Evolutionary conservation across 2,113 vertebrate species (phyloP).

Genomic region (Thalassarche chlororhynchos): DNA sequence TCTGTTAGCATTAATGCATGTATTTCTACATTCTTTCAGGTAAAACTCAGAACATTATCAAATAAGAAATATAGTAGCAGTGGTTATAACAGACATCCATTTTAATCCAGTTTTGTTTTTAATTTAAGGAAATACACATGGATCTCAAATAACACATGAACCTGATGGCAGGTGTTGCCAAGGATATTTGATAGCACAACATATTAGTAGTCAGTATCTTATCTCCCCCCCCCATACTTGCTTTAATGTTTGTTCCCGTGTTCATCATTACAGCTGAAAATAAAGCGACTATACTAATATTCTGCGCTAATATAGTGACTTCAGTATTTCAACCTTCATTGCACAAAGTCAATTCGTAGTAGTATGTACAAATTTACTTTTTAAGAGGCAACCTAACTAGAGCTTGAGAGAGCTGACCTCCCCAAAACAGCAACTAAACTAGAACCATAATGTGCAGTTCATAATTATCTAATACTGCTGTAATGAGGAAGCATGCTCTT

Average conservation of each 20-base stretch:
- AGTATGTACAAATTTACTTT: neutral
- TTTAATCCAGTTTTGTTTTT: neutral
- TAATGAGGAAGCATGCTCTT: neutral
- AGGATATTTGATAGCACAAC: neutral
- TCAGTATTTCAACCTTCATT: neutral
- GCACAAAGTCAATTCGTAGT: neutral
- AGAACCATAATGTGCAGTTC: neutral
- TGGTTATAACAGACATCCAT: neutral
- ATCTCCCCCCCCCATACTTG: neutral
- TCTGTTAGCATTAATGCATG: constrained; percentile 16
- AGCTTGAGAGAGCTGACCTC: neutral
- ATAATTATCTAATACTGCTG: neutral
- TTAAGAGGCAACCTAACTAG: neutral
- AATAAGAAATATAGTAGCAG: neutral
- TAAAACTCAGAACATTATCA: neutral
- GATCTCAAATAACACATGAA: neutral
- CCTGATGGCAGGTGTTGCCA: neutral
- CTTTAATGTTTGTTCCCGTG: neutral
- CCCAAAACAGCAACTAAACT: neutral
- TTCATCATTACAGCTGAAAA: neutral
- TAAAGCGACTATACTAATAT: neutral
- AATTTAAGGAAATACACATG: neutral
- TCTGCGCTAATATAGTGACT: neutral
- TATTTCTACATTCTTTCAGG: neutral
- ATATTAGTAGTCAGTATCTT: neutral